Evolutionary conservation across 2,113 vertebrate species (phyloP), one percentile per base, ranked within the genome.

Genomic region (Hippocampus mohnikei): DNA sequence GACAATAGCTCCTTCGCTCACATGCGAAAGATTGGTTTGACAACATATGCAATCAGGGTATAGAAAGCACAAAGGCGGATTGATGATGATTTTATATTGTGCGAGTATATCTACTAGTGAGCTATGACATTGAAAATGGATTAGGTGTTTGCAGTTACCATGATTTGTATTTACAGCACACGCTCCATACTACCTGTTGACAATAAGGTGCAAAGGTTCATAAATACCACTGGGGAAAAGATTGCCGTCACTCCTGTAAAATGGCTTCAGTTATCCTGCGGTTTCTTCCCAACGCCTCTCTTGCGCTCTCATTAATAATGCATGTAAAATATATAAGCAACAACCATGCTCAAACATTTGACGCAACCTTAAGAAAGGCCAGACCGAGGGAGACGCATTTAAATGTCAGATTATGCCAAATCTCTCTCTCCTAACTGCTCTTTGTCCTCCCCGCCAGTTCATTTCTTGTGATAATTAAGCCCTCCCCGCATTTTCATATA

Each of bases 391-490:
- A 73, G 79, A 55, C 53, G 27, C 73, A 71, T 79, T 81, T 69
- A 68, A 82, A 78, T 76, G 71, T 33, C 70, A 66, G 68, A 84
- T 84, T 85, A 80, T 83, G 59, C 63, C 62, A 76, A 88, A 80
- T 70, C 50, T 63, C 68, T 53, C 71, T 53, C 71, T 65, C 77
- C 23, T 73, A 80, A 84, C 71, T 65, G 67, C 64, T 67, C 64
- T 62, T 20, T 68, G 68, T 71, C 72, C 71, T 71, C 74, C 63
- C 42, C 76, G 72, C 70, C 16, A 75, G 75, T 85, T 80, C 25
- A 77, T 83, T 83, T 69, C 71, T 61, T 72, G 67, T 76, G 75
- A 81, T 83, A 84, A 84, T 87, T 84, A 87, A 88, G 84, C 70
- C 80, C 72, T 79, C 69, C 76, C 66, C 69, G 69, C 77, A 71